A percentile compares a stretch with the other conserved stretches of the same genome.
phyloP scores from a whole-genome alignment of 2,113 vertebrate genomes.

The Scartelaos histophorus region DNA sequence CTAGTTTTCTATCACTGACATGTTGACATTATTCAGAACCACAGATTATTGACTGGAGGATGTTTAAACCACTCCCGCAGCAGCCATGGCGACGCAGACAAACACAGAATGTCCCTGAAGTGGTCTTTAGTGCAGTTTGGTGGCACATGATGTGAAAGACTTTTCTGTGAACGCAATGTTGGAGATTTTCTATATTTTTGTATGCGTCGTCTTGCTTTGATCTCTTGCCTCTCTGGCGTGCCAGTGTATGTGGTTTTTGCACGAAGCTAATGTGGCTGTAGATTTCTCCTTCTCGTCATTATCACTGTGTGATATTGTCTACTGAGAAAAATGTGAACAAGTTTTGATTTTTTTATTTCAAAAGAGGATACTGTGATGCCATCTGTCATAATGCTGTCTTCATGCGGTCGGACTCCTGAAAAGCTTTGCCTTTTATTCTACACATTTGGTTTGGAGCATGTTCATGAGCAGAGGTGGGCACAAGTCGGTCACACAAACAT shows the following conservation, averaged over 20 bases:
- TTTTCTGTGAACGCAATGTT: conserved; percentile 53
- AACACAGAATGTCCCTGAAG: conserved; percentile 57
- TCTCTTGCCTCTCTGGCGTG: conserved; percentile 72
- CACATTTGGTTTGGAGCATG: conserved; percentile 52
- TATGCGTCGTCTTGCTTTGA: conserved; percentile 77
- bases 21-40: conserved; percentile 43
- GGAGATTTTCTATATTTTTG: conserved; percentile 81
- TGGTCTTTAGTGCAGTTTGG: conserved; percentile 40
- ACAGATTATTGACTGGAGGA: conserved; percentile 33
- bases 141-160: conserved; percentile 24
- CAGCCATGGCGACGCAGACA: conserved; percentile 14
- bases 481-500: not conserved
- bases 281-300: conserved; percentile 74
- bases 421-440: conserved; percentile 56
- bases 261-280: conserved; percentile 79
- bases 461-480: conserved; percentile 39
- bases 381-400: conserved; percentile 54
- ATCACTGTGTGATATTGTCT: conserved; percentile 81
- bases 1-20: conserved; percentile 77
- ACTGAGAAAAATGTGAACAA: conserved; percentile 68
- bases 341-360: conserved; percentile 50
- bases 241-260: conserved; percentile 77
- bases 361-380: conserved; percentile 75
- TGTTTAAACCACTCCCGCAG: conserved; percentile 25
- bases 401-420: conserved; percentile 28